These are phyloP conservation scores for Onychomys leucogaster DNA, from an alignment of 2,797 vertebrate genomes.

Conservation along the genomic window DNA sequence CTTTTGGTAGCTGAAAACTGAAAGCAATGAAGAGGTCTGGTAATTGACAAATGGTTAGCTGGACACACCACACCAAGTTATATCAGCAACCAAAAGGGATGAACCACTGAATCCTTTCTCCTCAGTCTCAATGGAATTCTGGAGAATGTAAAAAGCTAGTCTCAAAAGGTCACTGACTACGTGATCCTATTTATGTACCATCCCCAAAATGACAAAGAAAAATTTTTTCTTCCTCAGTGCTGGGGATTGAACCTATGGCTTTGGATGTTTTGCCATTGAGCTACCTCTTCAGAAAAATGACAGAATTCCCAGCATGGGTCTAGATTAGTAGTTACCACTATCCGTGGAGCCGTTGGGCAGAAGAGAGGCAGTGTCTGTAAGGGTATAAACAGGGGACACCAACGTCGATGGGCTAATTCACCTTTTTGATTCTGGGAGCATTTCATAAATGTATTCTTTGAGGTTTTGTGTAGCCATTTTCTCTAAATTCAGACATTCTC, in stretches of 20 bases:
- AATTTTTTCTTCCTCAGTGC: not conserved
- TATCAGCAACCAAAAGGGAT: not conserved
- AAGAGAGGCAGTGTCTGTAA: fast-evolving
- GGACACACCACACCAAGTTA: not conserved
- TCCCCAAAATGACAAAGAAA: not conserved
- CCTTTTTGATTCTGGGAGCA: not conserved
- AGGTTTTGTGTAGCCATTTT: not conserved
- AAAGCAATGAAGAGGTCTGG: not conserved
- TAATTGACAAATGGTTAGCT: not conserved
- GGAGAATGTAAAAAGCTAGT: not conserved
- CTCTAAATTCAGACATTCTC: not conserved
- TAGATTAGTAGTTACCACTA: not conserved
- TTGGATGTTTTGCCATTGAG: not conserved
- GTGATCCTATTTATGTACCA: not conserved
- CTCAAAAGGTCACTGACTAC: not conserved
- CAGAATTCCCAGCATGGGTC: not conserved
- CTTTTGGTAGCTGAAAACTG: not conserved
- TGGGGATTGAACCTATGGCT: not conserved
- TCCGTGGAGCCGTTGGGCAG: not conserved
- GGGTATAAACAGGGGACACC: not conserved
- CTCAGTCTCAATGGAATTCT: not conserved
- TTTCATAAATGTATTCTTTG: not conserved
- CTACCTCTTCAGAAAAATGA: not conserved
- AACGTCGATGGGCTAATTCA: not conserved
- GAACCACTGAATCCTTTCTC: not conserved